Evolutionary conservation across 2,113 vertebrate species (phyloP).

Genomic region (Pantherophis guttatus): DNA sequence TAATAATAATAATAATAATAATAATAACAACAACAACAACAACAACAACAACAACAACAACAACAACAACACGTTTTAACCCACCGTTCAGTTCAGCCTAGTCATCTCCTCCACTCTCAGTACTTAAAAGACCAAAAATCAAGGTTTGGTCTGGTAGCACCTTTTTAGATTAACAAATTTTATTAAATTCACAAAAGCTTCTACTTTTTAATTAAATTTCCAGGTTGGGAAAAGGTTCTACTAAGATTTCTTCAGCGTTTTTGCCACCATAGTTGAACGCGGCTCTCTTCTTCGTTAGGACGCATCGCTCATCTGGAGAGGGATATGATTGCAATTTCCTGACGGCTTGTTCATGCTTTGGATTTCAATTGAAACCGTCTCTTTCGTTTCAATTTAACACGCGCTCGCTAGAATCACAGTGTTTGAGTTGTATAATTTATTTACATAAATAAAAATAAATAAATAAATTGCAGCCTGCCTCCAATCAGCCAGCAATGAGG

Average conservation of each 20-base stretch:
- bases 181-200: background rate
- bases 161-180: background rate
- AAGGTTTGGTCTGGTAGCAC: background rate
- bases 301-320: background rate
- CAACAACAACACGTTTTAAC: too few relatives aligned
- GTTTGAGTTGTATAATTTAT: background rate
- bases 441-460: background rate
- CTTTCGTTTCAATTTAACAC: background rate
- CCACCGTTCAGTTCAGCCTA: too few relatives aligned
- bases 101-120: too few relatives aligned
- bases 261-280: background rate
- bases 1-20: too few relatives aligned
- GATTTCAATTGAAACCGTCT: background rate
- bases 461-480: background rate
- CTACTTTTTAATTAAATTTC: background rate
- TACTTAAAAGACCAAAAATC: background rate
- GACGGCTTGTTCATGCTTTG: background rate
- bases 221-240: background rate
- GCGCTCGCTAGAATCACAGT: background rate
- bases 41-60: too few relatives aligned
- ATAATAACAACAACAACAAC: too few relatives aligned
- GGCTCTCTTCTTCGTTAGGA: background rate
- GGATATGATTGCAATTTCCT: background rate
- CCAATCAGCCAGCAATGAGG: background rate
- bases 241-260: background rate